A percentile compares a stretch with the other conserved stretches of the same genome.
These are phyloP conservation scores for Schizopygopsis malacanthus DNA, from an alignment of 2,797 vertebrate genomes.

Conservation along the genomic window DNA sequence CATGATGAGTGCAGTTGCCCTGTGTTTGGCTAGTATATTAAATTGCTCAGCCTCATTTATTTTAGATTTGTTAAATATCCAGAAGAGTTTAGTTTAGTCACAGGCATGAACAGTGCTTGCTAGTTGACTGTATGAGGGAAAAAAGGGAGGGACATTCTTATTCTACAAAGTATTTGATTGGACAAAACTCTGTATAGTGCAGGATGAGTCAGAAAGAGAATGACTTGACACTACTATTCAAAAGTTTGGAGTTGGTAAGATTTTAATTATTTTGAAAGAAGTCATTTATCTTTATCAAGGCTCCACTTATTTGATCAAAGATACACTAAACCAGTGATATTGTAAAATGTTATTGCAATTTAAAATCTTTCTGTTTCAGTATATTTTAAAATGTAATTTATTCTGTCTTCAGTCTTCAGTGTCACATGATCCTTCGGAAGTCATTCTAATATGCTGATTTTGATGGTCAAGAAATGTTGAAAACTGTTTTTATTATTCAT, in stretches of 20 bases:
- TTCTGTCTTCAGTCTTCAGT: neutral
- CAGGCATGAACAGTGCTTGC: too few species aligned
- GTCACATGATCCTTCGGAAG: neutral
- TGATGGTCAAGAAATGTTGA: neutral
- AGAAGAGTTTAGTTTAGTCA: neutral
- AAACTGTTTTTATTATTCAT: neutral
- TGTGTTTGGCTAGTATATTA: neutral
- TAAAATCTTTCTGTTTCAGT: too few species aligned
- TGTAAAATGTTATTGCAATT: neutral
- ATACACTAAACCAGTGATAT: neutral
- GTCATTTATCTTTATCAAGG: neutral
- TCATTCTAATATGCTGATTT: neutral
- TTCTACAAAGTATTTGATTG: neutral
- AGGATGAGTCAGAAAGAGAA: neutral
- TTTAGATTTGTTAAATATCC: neutral
- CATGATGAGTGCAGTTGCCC: neutral
- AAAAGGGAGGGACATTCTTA: neutral
- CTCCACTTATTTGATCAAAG: neutral
- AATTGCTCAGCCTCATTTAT: neutral
- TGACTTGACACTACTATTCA: neutral
- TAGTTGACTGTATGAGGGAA: neutral
- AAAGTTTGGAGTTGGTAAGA: neutral
- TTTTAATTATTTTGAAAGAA: neutral
- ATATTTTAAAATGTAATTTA: neutral
- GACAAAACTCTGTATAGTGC: neutral